These are phyloP conservation scores for Saguinus imperator DNA, from an alignment of 2,113 vertebrate species.

Conservation along the genomic window DNA sequence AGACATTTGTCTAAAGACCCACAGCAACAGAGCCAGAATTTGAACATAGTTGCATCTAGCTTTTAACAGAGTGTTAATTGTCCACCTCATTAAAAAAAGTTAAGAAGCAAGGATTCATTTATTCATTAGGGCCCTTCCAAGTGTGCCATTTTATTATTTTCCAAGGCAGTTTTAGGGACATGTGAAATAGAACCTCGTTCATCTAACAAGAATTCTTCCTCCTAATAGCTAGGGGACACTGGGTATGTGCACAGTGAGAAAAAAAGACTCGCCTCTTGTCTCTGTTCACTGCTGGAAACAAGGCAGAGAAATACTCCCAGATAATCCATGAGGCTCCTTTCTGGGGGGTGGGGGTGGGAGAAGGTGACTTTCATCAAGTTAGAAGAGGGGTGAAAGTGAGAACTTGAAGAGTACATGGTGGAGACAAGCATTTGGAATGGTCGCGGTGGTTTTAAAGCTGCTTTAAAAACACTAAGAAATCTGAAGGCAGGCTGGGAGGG, in stretches of 20 bases:
- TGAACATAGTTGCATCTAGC: neutral
- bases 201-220: accelerated
- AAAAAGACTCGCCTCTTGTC: neutral
- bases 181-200: accelerated
- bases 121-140: neutral
- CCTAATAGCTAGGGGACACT: too few species aligned
- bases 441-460: neutral
- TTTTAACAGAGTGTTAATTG: neutral
- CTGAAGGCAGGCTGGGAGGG: neutral
- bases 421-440: neutral
- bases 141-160: neutral
- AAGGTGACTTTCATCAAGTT: neutral
- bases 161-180: neutral
- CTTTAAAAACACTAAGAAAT: neutral
- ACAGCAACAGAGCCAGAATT: neutral
- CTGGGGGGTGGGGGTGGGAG: neutral
- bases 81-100: neutral
- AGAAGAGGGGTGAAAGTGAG: neutral
- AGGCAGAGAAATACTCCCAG: neutral
- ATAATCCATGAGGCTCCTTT: neutral
- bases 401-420: neutral
- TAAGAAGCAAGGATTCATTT: neutral
- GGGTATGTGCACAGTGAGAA: accelerated
- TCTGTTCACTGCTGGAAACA: neutral
- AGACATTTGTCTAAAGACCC: neutral